These are phyloP conservation scores for Ochotona princeps DNA, from an alignment of 2,113 vertebrate species.

Conservation along the genomic window DNA sequence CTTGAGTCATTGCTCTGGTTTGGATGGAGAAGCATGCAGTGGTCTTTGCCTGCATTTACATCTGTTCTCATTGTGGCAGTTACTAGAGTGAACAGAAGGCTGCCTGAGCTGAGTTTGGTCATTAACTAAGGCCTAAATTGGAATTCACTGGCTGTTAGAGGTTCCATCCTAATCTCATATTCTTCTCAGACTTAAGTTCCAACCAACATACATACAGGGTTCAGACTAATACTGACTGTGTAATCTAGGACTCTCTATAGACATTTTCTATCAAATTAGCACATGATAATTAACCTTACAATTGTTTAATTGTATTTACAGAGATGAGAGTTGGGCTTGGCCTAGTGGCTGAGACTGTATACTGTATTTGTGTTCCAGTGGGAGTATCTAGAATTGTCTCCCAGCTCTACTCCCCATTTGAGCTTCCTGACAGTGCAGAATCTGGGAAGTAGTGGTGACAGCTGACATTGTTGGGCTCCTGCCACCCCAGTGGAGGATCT, in stretches of 20 bases:
- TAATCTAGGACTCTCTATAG: background rate
- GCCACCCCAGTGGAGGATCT: too few species aligned
- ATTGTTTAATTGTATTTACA: background rate
- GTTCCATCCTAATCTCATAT: background rate
- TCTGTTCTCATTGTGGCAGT: slow-evolving; percentile 58
- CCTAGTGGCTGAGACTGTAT: too few species aligned
- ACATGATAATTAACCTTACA: background rate
- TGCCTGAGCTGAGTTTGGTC: slow-evolving; percentile 41
- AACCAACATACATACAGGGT: background rate
- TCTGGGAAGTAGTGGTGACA: too few species aligned
- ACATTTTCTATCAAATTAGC: background rate
- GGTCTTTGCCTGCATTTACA: slow-evolving; percentile 37
- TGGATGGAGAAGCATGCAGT: slow-evolving; percentile 27
- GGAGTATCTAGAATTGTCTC: too few species aligned
- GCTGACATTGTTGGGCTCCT: too few species aligned
- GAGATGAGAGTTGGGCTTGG: background rate
- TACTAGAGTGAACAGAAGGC: slow-evolving; percentile 26
- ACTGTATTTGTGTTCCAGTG: too few species aligned
- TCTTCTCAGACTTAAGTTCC: slow-evolving; percentile 24
- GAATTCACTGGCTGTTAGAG: slow-evolving; percentile 42
- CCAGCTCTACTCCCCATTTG: too few species aligned
- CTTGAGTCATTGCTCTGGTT: slow-evolving; percentile 43
- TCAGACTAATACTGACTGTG: background rate
- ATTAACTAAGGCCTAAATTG: slow-evolving; percentile 35
- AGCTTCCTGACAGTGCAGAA: too few species aligned